These are phyloP conservation scores for Pituophis catenifer DNA, from an alignment of 2,113 vertebrate species.

Conservation along the genomic window DNA sequence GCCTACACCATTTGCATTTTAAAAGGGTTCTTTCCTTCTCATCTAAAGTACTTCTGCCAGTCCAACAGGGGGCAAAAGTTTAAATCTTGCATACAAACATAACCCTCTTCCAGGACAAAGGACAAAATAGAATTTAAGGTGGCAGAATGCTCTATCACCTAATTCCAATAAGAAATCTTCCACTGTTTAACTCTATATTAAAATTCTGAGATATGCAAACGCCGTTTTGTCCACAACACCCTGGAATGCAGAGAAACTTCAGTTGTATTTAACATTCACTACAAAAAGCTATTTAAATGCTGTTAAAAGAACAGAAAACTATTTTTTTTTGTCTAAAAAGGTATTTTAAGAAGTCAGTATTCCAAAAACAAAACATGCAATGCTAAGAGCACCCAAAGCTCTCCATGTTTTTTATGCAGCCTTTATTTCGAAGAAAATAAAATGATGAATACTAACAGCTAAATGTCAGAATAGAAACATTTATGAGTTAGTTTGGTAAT, in stretches of 20 bases:
- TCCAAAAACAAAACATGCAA: not conserved
- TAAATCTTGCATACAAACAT: slow-evolving; percentile 12
- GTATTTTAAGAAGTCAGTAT: not conserved
- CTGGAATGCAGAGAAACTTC: not conserved
- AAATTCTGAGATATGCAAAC: not conserved
- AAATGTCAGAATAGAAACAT: slow-evolving; percentile 3
- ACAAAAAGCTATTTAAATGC: not conserved
- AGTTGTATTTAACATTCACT: not conserved
- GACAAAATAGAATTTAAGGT: not conserved
- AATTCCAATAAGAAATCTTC: not conserved
- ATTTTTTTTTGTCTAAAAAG: not conserved
- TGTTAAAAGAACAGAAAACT: not conserved
- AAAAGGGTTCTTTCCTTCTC: slow-evolving; percentile 31
- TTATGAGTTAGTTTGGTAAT: slow-evolving; percentile 16
- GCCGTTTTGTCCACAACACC: not conserved
- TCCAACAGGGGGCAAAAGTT: slow-evolving; percentile 38
- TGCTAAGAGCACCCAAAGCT: not conserved
- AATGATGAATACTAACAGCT: slow-evolving; percentile 7
- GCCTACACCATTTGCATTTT: slow-evolving; percentile 31
- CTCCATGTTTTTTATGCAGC: not conserved
- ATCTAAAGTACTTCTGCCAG: slow-evolving; percentile 9
- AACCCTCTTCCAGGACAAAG: not conserved
- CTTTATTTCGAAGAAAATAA: not conserved
- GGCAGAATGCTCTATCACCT: not conserved
- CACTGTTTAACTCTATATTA: not conserved